Percentiles rank a stretch among this genome's conserved stretches.
phyloP scores from a whole-genome alignment of 2,797 vertebrate species.

The Eulemur coronatus region DNA sequence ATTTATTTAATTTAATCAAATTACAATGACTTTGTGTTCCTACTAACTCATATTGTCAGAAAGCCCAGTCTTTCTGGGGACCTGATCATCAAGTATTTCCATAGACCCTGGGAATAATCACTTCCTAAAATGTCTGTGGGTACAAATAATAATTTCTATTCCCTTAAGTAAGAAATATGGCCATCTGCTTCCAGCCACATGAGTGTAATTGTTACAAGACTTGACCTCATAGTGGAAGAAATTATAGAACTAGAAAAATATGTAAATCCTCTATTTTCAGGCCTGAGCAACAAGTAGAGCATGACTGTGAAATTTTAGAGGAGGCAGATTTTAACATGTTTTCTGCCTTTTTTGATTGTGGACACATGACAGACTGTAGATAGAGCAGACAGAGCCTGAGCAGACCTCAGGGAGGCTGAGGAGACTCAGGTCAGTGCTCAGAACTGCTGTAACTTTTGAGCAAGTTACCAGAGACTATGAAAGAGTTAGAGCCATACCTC shows the following conservation, averaged over 20 bases:
- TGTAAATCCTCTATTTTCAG: neutral
- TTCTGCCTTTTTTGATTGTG: neutral
- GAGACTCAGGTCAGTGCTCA: neutral
- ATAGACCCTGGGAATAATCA: neutral
- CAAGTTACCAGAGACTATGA: neutral
- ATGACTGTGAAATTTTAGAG: neutral
- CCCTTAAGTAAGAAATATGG: neutral
- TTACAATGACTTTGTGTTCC: neutral
- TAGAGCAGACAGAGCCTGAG: neutral
- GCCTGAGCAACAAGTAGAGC: neutral
- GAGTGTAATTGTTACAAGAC: neutral
- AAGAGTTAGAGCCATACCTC: neutral
- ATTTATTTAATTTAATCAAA: neutral
- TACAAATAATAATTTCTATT: neutral
- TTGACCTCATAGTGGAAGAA: neutral
- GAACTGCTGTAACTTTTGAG: neutral
- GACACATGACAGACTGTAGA: neutral
- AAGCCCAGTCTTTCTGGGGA: neutral
- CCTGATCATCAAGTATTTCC: neutral
- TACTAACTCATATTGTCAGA: neutral
- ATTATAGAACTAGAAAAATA: neutral
- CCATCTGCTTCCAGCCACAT: neutral
- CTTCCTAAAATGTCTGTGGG: neutral
- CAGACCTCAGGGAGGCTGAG: fast-evolving
- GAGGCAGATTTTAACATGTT: too few species aligned